These are phyloP conservation scores for Stratiomys singularior DNA, from an alignment of 2,888 invertebrate species.

Conservation along the genomic window DNA sequence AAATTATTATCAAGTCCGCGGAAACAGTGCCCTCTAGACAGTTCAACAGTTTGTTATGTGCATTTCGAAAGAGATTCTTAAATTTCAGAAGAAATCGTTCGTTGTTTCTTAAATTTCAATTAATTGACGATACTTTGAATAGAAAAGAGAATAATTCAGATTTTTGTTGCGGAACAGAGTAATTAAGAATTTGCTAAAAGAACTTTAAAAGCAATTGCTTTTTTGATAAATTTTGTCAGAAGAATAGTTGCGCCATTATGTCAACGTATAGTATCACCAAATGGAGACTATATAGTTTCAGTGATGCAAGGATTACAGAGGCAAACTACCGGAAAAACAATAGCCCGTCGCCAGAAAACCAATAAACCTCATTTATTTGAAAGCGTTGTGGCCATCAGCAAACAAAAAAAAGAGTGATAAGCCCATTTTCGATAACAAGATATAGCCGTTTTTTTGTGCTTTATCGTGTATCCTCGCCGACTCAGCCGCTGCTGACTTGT, in stretches of 20 bases:
- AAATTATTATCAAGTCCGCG: too few relatives aligned
- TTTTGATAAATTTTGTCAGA: not conserved
- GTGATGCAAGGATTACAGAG: not conserved
- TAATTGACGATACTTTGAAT: too few relatives aligned
- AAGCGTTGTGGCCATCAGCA: not conserved
- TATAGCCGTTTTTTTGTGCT: slow-evolving; percentile 24
- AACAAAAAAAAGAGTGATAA: slow-evolving; percentile 46
- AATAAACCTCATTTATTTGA: slow-evolving; percentile 50
- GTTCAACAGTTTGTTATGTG: too few relatives aligned
- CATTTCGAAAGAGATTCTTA: too few relatives aligned
- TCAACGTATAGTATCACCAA: slow-evolving; percentile 20
- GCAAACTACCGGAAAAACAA: slow-evolving; percentile 35
- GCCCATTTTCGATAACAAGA: slow-evolving; percentile 53
- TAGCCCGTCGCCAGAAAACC: slow-evolving; percentile 53
- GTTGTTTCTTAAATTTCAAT: too few relatives aligned
- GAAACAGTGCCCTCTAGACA: too few relatives aligned
- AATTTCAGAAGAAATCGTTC: too few relatives aligned
- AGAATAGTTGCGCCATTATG: slow-evolving; percentile 52
- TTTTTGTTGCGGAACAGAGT: too few relatives aligned
- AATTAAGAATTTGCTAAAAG: not conserved
- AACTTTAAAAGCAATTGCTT: not conserved
- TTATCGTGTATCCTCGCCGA: not conserved
- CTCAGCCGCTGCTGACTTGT: not conserved
- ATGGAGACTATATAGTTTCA: slow-evolving; percentile 1
- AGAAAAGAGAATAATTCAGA: too few relatives aligned